A percentile compares a stretch with the other conserved stretches of the same genome.
Conservation (phyloP, 2,113 vertebrate species). For the Corythornis cristatus region DNA sequence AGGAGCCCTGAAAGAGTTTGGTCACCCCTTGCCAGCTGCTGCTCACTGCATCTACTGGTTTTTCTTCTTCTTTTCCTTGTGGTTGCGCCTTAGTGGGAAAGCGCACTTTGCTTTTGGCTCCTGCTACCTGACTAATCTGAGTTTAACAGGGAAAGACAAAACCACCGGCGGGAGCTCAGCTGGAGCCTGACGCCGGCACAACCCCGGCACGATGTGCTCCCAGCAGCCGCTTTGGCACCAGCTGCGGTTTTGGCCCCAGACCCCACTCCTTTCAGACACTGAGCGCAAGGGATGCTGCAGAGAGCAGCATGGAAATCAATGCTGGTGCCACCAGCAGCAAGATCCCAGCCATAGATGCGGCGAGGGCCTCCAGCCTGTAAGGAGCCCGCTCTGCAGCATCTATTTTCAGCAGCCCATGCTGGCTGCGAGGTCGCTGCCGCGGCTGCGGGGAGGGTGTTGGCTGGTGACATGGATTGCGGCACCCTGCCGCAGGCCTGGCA, state of each 20-base stretch:
- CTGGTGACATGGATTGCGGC: neutral
- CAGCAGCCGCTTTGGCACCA: neutral
- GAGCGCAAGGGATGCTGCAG: rapidly evolving
- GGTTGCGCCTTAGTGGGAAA: neutral
- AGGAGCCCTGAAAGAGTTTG: neutral
- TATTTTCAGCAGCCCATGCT: neutral
- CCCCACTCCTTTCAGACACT: neutral
- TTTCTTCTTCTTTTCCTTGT: neutral
- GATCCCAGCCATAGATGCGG: neutral
- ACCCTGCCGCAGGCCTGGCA: neutral
- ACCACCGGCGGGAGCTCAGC: neutral
- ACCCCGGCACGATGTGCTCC: neutral
- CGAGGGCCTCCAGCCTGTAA: rapidly evolving
- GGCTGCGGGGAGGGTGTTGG: neutral
- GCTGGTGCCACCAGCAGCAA: rapidly evolving
- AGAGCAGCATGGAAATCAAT: neutral
- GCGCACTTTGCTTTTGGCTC: neutral
- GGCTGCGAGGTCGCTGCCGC: neutral
- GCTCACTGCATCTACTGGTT: neutral
- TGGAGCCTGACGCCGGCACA: neutral
- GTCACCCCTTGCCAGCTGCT: neutral
- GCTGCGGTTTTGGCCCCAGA: neutral
- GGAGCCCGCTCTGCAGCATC: neutral
- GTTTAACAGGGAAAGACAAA: neutral
- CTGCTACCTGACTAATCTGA: neutral